Percentiles rank a stretch among this genome's conserved stretches.
Evolutionary conservation across 2,888 invertebrate genomes (phyloP).

Genomic region (Eupithecia pulchellata): DNA sequence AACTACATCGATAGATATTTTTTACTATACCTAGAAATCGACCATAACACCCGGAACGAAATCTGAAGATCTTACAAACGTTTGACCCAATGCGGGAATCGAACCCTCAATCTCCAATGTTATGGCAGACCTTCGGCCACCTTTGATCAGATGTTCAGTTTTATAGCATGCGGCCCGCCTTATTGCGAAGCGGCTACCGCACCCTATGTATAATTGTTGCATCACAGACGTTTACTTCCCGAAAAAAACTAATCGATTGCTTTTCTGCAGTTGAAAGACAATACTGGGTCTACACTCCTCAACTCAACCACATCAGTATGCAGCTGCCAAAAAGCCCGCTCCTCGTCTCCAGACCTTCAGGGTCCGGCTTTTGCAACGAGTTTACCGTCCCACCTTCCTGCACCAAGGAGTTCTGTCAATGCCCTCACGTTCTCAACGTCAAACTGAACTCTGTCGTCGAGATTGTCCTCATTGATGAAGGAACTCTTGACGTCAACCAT

Average conservation of each 20-base stretch:
- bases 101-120: too few species aligned
- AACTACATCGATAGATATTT: too few species aligned
- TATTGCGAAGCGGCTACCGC: too few species aligned
- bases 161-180: too few species aligned
- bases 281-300: slow-evolving; percentile 90
- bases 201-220: too few species aligned
- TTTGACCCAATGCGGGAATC: too few species aligned
- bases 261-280: slow-evolving; percentile 78
- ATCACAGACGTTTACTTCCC: too few species aligned
- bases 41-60: too few species aligned
- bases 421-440: slow-evolving; percentile 91
- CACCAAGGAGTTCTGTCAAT: slow-evolving; percentile 90
- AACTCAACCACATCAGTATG: slow-evolving; percentile 94
- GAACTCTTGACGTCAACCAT: slow-evolving; percentile 92
- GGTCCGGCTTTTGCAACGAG: slow-evolving; percentile 90
- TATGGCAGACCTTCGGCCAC: too few species aligned
- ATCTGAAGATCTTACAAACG: too few species aligned
- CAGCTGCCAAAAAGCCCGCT: slow-evolving; percentile 91
- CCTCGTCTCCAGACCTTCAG: slow-evolving; percentile 87
- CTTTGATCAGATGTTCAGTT: too few species aligned
- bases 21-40: too few species aligned
- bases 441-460: slow-evolving; percentile 92
- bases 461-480: slow-evolving; percentile 93
- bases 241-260: slow-evolving; percentile 8
- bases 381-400: slow-evolving; percentile 88